Percentiles rank a stretch among this genome's conserved stretches.
Evolutionary conservation across 2,113 vertebrate species (phyloP).

Genomic region (Pollimyrus isidori): DNA sequence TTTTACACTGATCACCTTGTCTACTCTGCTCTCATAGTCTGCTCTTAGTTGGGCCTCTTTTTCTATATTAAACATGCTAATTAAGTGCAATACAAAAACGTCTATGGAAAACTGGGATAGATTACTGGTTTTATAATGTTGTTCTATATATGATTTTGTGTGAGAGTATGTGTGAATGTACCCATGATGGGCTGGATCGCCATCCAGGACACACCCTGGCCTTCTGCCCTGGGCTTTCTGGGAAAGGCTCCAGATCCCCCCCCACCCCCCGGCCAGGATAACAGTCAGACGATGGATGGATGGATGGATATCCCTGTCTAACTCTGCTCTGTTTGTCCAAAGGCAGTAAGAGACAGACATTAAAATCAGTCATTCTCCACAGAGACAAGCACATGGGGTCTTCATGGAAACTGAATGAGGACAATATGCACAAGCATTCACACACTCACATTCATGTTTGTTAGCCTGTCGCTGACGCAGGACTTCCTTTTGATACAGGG

Average conservation of each 20-base stretch:
- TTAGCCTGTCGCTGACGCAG: neutral
- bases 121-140: neutral
- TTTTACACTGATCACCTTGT: neutral
- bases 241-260: neutral
- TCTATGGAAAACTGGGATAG: neutral
- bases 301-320: neutral
- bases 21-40: neutral
- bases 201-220: neutral
- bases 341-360: neutral
- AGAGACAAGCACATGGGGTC: neutral
- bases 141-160: neutral
- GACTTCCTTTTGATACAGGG: neutral
- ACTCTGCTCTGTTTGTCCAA: neutral
- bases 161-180: neutral
- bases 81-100: neutral
- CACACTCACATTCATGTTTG: neutral
- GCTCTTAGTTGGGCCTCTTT: neutral
- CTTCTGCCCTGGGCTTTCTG: neutral
- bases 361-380: neutral
- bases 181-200: neutral
- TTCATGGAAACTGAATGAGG: neutral
- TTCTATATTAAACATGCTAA: neutral
- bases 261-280: neutral
- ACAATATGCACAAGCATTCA: neutral
- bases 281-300: neutral